Percentiles rank a stretch among this genome's conserved stretches.
Evolutionary conservation across 2,113 vertebrate genomes (phyloP).

Genomic region (Accipiter cooperii): DNA sequence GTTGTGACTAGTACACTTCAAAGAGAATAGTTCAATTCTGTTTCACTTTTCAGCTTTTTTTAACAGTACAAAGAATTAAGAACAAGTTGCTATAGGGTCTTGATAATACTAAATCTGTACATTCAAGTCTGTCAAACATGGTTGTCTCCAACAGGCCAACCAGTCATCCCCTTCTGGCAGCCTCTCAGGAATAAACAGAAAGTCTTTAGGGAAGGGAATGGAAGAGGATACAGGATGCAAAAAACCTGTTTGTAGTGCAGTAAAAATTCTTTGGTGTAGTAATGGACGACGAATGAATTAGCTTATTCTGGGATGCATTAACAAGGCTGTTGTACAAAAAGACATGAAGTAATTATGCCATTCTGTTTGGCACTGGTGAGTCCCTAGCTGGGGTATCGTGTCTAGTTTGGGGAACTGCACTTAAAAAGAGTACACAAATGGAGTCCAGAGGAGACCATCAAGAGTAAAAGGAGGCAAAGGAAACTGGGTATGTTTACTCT

Average conservation of each 20-base stretch:
- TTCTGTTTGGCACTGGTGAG: not conserved
- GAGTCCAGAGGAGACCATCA: not conserved
- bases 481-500: not conserved
- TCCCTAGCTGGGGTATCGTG: not conserved
- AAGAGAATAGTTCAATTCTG: not conserved
- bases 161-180: not conserved
- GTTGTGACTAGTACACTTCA: not conserved
- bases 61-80: not conserved
- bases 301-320: not conserved
- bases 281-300: not conserved
- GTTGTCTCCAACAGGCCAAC: not conserved
- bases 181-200: constrained; percentile 17
- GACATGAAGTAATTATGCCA: not conserved
- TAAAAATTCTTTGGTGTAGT: not conserved
- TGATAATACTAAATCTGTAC: not conserved
- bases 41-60: not conserved
- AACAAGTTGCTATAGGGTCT: not conserved
- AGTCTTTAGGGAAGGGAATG: not conserved
- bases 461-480: not conserved
- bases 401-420: not conserved
- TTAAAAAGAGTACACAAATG: not conserved
- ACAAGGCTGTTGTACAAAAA: not conserved
- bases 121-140: not conserved
- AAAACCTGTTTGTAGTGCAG: not conserved
- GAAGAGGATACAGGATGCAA: not conserved